Percentiles rank a stretch among this genome's conserved stretches.
Conservation (phyloP, 2,797 vertebrate genomes). For the Rhincodon typus region DNA sequence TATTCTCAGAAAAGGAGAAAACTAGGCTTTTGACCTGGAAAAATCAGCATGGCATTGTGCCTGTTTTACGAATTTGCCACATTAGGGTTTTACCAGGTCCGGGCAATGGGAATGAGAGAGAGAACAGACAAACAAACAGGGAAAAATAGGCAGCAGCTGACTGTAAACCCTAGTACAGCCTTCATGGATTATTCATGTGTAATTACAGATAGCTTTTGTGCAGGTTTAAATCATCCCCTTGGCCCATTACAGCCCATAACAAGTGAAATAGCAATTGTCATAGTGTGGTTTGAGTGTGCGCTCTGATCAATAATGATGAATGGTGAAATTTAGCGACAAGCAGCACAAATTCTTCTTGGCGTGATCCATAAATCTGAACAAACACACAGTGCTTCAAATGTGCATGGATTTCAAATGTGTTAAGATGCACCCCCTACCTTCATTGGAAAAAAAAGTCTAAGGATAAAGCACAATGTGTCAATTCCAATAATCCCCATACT, state of each 20-base stretch:
- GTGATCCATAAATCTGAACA: slow-evolving; percentile 74
- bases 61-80: slow-evolving; percentile 45
- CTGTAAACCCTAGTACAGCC: slow-evolving; percentile 58
- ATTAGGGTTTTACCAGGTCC: slow-evolving; percentile 50
- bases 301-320: slow-evolving; percentile 87
- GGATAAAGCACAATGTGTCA: slow-evolving; percentile 67
- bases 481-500: slow-evolving; percentile 75
- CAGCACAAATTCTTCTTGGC: slow-evolving; percentile 58
- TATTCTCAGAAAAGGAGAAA: slow-evolving; percentile 47
- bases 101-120: slow-evolving; percentile 44
- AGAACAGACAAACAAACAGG: slow-evolving; percentile 57
- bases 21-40: slow-evolving; percentile 41
- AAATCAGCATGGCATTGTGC: slow-evolving; percentile 43
- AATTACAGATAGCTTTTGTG: slow-evolving; percentile 91
- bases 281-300: slow-evolving; percentile 75
- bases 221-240: slow-evolving; percentile 79
- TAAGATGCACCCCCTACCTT: slow-evolving; percentile 57
- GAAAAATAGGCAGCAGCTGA: slow-evolving; percentile 53
- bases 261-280: slow-evolving; percentile 84
- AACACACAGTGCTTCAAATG: slow-evolving; percentile 68
- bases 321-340: slow-evolving; percentile 76
- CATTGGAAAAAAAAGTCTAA: slow-evolving; percentile 45
- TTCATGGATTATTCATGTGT: slow-evolving; percentile 91
- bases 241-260: slow-evolving; percentile 74
- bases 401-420: slow-evolving; percentile 64